These are phyloP conservation scores for Julus scandinavius DNA, from an alignment of 2,888 invertebrate genomes.

Conservation along the genomic window DNA sequence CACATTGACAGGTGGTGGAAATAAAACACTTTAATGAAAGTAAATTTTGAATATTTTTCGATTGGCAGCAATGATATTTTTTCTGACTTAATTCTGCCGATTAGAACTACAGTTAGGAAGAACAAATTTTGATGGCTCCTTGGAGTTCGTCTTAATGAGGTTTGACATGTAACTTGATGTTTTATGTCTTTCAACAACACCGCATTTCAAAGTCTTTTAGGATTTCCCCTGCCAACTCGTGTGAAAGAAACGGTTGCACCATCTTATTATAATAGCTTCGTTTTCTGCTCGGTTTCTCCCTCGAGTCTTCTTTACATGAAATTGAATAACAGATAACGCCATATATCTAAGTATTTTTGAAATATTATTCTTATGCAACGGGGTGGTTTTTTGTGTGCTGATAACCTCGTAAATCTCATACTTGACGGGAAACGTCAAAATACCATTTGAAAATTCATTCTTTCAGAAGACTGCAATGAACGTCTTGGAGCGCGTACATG, in stretches of 20 bases:
- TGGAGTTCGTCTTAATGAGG: no score
- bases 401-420: neutral
- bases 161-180: no score
- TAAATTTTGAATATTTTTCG: no score
- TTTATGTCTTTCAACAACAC: no score
- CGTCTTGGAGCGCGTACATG: neutral
- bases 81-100: no score
- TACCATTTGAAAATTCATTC: neutral
- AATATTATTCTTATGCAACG: neutral
- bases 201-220: no score
- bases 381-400: neutral
- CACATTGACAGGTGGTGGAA: no score
- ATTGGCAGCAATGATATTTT: no score
- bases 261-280: conserved; percentile 4
- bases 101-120: no score
- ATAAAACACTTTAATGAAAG: no score
- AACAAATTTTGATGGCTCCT: no score
- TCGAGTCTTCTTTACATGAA: neutral
- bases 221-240: neutral
- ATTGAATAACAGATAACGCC: neutral
- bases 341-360: neutral
- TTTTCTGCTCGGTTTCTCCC: neutral
- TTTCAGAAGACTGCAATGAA: neutral
- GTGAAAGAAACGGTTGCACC: neutral
- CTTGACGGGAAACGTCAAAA: neutral